Base-by-base conservation (phyloP, 2,797 vertebrate species). In the Columba guinea region DNA sequence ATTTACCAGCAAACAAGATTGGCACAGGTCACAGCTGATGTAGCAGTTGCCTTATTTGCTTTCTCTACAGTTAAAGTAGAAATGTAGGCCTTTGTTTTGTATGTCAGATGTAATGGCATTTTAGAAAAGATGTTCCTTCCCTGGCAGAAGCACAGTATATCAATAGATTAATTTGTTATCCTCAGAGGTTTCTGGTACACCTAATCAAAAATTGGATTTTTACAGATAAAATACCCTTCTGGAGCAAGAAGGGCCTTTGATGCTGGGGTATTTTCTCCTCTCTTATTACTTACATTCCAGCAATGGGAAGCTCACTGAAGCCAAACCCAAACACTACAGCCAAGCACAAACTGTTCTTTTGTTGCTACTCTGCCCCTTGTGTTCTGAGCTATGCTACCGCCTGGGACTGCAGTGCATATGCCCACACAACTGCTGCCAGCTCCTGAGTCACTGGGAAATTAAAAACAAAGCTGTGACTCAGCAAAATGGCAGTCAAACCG, bases 381-480 rank as follows among this genome's bases (percentile, higher is more conserved):
- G 51, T 84, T 90, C 63, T 76, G 63, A 93, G 35, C 46, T 89
- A 39, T 28, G 13, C 35, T 69, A 10, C 68, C 67, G 32, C 13
- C 34, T 5, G 3, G 60, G n/a, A 75, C 49, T 74, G 79, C 81
- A 88, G 46, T 67, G 39, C 69, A 23, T 59, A 75, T 91, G 84
- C 71, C 44, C 46, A 49, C 53, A 75, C 37, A 69, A 82, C 52
- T 56, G 67, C 32, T 59, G 73, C 63, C 68, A 84, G 49, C 3
- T n/a, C 27, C 90, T 87, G 67, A 49, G 13, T 82, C 76, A 82
- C 53, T 34, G 28, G 37, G 65, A 93, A 94, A 86, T 68, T 59
- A 68, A 89, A 93, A 91, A 59, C 37, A 86, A 79, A 35, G 59
- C n/a, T 63, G 83, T 97, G 95, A 97, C 59, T 95, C 93, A 96